Evolutionary conservation across 2,888 invertebrate genomes (phyloP).

Genomic region (Arctia plantaginis): DNA sequence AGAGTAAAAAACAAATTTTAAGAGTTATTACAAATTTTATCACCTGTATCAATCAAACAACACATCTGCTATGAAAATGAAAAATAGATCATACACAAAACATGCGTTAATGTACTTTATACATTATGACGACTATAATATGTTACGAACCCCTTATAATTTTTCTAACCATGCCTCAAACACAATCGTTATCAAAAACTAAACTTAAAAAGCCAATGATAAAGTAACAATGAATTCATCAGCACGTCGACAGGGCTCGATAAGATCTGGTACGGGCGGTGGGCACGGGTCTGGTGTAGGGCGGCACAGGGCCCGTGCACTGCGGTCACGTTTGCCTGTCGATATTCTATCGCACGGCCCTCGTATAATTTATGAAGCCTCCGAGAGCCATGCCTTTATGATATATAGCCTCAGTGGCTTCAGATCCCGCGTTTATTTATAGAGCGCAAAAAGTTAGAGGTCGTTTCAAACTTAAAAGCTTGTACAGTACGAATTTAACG

Average conservation of each 20-base stretch:
- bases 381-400: constrained; percentile 54
- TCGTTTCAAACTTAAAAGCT: constrained; percentile 1
- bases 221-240: constrained; percentile 31
- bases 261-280: constrained; percentile 24
- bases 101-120: neutral
- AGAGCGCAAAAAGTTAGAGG: constrained; percentile 18
- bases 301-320: constrained; percentile 25
- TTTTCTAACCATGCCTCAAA: neutral
- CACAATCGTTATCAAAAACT: constrained; percentile 18
- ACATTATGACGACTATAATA: neutral
- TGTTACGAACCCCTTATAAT: neutral
- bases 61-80: too few relatives aligned
- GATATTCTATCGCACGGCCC: constrained; percentile 66
- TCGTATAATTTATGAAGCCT: constrained; percentile 63
- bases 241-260: constrained; percentile 14
- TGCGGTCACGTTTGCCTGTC: constrained; percentile 62
- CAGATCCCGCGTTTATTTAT: constrained; percentile 48
- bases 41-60: too few relatives aligned
- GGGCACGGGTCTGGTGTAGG: neutral
- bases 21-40: too few relatives aligned
- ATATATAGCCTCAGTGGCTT: constrained; percentile 57
- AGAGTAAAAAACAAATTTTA: too few relatives aligned
- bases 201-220: constrained; percentile 18
- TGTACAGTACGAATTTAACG: neutral
- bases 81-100: too few relatives aligned